Percentiles rank a stretch among this genome's conserved stretches.
Evolutionary conservation across 2,888 invertebrate genomes (phyloP).

Genomic region (Folsomia manolachei): DNA sequence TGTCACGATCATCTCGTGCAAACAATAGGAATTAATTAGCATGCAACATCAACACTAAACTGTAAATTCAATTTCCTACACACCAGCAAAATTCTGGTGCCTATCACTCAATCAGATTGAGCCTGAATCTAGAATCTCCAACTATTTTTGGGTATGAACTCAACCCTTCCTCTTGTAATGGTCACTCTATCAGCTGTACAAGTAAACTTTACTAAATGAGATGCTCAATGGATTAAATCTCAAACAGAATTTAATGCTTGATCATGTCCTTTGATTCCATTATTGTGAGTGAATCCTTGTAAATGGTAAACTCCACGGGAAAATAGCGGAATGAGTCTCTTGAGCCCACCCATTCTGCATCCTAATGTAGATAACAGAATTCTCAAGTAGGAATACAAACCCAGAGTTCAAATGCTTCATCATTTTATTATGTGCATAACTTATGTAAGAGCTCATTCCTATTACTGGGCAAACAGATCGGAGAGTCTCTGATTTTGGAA

Average conservation of each 20-base stretch:
- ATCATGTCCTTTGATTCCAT: too few species aligned
- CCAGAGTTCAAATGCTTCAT: neutral
- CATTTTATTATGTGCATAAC: neutral
- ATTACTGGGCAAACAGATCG: too few species aligned
- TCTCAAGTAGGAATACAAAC: neutral
- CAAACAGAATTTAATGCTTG: too few species aligned
- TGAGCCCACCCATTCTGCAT: neutral
- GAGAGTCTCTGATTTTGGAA: neutral
- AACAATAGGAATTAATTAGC: neutral
- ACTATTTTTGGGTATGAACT: too few species aligned
- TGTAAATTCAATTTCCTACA: neutral
- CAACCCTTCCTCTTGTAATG: too few species aligned
- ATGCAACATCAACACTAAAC: neutral
- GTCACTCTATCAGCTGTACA: too few species aligned
- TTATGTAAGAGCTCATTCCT: neutral
- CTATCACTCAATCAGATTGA: too few species aligned
- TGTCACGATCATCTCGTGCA: neutral
- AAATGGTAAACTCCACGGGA: neutral
- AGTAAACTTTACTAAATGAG: too few species aligned
- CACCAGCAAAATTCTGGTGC: too few species aligned
- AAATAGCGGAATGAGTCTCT: neutral
- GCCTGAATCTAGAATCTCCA: too few species aligned
- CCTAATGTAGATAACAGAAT: neutral
- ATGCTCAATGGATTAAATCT: too few species aligned
- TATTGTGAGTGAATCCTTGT: too few species aligned